Evolutionary conservation across 1,140 invertebrate genomes (phyloP), one percentile per base, ranked within the genome.

Genomic region (Drosophila repletoides): DNA sequence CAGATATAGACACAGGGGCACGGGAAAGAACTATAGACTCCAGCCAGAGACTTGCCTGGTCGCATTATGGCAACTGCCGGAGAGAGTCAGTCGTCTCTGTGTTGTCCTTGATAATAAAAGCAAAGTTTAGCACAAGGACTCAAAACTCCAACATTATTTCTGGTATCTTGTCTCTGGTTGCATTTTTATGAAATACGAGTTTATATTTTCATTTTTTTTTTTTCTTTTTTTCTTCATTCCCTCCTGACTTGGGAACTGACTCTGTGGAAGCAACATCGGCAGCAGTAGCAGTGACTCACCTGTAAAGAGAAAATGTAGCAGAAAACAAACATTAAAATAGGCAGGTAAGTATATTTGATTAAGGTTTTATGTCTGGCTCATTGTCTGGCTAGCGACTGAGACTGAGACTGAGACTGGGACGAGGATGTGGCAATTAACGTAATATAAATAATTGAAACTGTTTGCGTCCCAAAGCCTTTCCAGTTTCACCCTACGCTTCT

Each of bases 291-390:
- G 14, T 58, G 64, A 83, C 79, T 83, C 65, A 83, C 80, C 79
- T 86, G 79, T 41, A 84, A 84, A 74, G 66, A 80, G 49, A 60
- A 45, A 65, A 48, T 56, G 59, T 52, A 53, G 59, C 38, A 64
- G 58, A 65, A 73, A 86, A 84, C 41, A 84, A 84, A 79, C 79
- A 84, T 84, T 84, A 84, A 58, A 84, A 86, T 75, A 69, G 64
- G 56, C 64, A 52, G 64, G 52, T 61, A 61, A 61, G 56, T 63
- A 79, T 84, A 83, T 83, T 84, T 84, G 79, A 86, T 84, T 79
- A 84, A 79, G 79, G 65, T 60, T 64, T 86, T 75, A 64, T 84
- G 69, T 73, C 66, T 53, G 65, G 28, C 63, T 48, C 60, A 73
- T 77, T 69, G 70, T 84, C 73, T 71, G 59, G 26, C 12, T 7